phyloP scores from a whole-genome alignment of 2,888 invertebrate species.

The Kuschelorhynchus macadamiae region DNA sequence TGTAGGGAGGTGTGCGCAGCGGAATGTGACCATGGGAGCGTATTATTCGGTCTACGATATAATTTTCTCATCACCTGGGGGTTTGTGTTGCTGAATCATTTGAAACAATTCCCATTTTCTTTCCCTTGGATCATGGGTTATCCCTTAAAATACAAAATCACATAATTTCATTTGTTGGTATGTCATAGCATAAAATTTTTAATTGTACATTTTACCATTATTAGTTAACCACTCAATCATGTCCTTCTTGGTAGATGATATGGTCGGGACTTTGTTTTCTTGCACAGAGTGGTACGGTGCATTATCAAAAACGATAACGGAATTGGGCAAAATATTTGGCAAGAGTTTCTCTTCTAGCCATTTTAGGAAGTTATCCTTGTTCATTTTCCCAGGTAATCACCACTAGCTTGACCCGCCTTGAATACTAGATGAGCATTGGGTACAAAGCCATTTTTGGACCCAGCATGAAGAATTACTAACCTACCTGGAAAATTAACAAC shows the following conservation, averaged over 20 bases:
- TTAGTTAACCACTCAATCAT: no score
- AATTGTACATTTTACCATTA: no score
- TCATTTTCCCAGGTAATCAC: slow-evolving; percentile 38
- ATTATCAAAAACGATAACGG: slow-evolving; percentile 21
- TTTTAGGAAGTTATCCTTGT: slow-evolving; percentile 29
- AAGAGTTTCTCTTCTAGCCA: slow-evolving; percentile 36
- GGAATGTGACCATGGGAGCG: no score
- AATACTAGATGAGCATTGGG: slow-evolving; percentile 16
- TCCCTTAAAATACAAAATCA: no score
- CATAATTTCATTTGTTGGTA: not conserved
- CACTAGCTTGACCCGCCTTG: slow-evolving; percentile 9
- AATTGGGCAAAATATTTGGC: slow-evolving; percentile 22
- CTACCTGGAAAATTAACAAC: slow-evolving; percentile 19
- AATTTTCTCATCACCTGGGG: no score
- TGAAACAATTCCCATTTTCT: no score
- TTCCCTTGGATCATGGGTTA: no score
- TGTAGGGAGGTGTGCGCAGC: no score
- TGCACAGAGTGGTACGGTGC: slow-evolving; percentile 28
- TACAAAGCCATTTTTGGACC: slow-evolving; percentile 36
- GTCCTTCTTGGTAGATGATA: no score
- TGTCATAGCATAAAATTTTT: no score
- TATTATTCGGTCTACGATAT: no score
- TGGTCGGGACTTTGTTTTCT: slow-evolving; percentile 25
- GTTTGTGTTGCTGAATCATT: no score
- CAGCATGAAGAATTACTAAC: slow-evolving; percentile 41